Evolutionary conservation across 2,888 invertebrate species (phyloP).

Genomic region (Synergus umbraculus): DNA sequence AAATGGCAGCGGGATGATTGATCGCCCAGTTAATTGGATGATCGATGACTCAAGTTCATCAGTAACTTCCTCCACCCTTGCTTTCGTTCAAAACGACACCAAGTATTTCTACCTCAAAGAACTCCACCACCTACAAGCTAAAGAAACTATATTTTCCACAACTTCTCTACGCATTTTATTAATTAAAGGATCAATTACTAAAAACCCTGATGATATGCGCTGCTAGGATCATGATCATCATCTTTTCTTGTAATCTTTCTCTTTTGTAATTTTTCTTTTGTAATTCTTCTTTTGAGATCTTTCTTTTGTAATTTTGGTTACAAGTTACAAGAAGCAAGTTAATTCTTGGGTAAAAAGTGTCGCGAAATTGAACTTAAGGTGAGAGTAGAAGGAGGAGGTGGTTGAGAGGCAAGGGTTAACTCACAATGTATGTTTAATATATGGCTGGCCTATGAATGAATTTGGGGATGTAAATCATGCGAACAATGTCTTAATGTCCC

Average conservation of each 20-base stretch:
- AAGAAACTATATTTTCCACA: not conserved
- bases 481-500: slow-evolving; percentile 78
- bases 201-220: too few species aligned
- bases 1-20: slow-evolving; percentile 84
- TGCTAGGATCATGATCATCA: too few species aligned
- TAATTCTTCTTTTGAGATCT: too few species aligned
- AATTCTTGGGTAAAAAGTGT: not conserved
- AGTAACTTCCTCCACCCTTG: slow-evolving; percentile 56
- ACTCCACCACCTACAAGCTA: not conserved
- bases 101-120: slow-evolving; percentile 6
- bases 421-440: slow-evolving; percentile 76
- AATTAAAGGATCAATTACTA: too few species aligned
- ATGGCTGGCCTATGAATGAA: slow-evolving; percentile 76
- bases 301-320: not conserved
- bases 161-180: not conserved
- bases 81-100: not conserved
- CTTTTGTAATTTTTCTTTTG: too few species aligned
- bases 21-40: slow-evolving; percentile 87
- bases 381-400: slow-evolving; percentile 28
- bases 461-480: slow-evolving; percentile 77
- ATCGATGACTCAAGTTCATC: slow-evolving; percentile 82
- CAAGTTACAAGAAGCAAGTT: not conserved
- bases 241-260: too few species aligned
- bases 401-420: slow-evolving; percentile 65
- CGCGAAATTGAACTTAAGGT: not conserved